A percentile compares a stretch with the other conserved stretches of the same genome.
phyloP scores from a whole-genome alignment of 2,797 vertebrate species.

The Ambastaia sidthimunki region DNA sequence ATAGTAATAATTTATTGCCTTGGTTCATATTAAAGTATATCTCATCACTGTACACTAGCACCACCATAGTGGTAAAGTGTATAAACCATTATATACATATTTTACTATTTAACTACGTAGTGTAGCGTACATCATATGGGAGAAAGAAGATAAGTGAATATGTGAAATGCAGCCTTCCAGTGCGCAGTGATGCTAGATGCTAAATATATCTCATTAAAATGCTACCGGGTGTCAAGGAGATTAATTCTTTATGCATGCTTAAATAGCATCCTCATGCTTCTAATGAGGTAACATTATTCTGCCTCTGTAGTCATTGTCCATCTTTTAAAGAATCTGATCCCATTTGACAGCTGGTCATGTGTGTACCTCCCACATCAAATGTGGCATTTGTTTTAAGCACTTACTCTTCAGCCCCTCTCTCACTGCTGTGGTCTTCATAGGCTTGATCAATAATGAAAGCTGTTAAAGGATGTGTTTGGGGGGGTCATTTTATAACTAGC shows the following conservation, averaged over 20 bases:
- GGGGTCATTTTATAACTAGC: neutral
- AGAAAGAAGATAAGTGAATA: neutral
- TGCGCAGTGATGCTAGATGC: slow-evolving; percentile 66
- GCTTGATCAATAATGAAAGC: slow-evolving; percentile 36
- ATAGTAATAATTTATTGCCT: no score
- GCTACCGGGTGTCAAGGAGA: slow-evolving; percentile 67
- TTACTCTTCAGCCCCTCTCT: neutral
- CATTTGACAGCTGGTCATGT: slow-evolving; percentile 37
- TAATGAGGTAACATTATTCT: slow-evolving; percentile 47
- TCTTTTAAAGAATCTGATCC: slow-evolving; percentile 37
- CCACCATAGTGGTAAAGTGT: neutral
- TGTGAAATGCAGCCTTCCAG: slow-evolving; percentile 67
- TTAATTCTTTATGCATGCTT: slow-evolving; percentile 63
- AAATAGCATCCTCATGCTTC: slow-evolving; percentile 58
- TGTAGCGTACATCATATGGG: neutral
- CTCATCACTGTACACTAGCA: neutral
- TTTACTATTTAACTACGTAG: neutral
- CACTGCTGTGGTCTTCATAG: neutral
- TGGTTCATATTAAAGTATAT: neutral
- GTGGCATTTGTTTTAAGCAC: slow-evolving; percentile 34
- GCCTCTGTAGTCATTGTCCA: slow-evolving; percentile 26
- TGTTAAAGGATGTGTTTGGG: neutral
- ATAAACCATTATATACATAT: neutral
- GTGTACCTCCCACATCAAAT: slow-evolving; percentile 26
- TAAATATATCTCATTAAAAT: slow-evolving; percentile 77